Evolutionary conservation across 1,140 invertebrate species (phyloP).

Genomic region (Sitophilus oryzae): DNA sequence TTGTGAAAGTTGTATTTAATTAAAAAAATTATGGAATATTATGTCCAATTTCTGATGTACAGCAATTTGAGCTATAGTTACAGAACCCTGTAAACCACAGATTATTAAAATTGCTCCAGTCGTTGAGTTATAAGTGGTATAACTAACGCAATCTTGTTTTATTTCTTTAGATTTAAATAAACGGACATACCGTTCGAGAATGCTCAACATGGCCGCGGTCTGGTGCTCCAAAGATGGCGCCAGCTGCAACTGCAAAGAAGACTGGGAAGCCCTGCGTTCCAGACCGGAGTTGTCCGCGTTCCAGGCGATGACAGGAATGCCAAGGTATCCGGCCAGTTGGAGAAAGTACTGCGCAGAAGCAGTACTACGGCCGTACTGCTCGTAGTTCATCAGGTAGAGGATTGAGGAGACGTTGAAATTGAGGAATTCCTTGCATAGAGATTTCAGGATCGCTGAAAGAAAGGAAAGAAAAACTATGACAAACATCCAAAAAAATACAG

Average conservation of each 20-base stretch:
- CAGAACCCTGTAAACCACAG: no score
- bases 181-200: constrained; percentile 64
- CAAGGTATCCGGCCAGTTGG: constrained; percentile 66
- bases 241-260: constrained; percentile 79
- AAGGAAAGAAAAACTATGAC: constrained; percentile 9
- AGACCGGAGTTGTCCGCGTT: constrained; percentile 82
- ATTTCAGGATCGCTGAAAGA: constrained; percentile 73
- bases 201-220: constrained; percentile 86
- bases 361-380: constrained; percentile 79
- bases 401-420: constrained; percentile 85
- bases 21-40: no score
- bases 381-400: constrained; percentile 89
- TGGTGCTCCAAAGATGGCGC: constrained; percentile 92
- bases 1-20: no score
- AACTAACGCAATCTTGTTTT: no score
- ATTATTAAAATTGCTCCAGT: no score
- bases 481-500: no score
- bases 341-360: constrained; percentile 91
- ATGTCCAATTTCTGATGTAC: no score
- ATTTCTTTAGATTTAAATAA: no score
- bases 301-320: constrained; percentile 89
- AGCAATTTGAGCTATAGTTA: no score
- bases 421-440: constrained; percentile 82
- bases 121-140: no score
- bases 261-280: constrained; percentile 71